These are phyloP conservation scores for Gasterosteus aculeatus DNA, from an alignment of 2,113 vertebrate species.

Conservation along the genomic window DNA sequence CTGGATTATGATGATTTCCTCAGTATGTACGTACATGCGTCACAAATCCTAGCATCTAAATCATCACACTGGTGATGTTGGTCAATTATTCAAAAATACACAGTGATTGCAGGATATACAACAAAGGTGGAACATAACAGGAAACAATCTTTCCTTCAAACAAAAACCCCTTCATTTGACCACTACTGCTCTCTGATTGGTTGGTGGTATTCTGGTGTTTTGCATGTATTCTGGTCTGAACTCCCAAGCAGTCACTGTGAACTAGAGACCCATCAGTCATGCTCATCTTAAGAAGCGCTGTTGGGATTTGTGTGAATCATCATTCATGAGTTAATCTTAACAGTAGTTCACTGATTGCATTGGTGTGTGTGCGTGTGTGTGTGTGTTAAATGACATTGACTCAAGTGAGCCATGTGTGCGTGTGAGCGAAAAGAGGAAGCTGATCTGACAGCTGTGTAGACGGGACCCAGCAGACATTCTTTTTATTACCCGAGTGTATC, in stretches of 20 bases:
- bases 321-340: too few species aligned
- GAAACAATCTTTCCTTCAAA: not conserved
- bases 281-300: not conserved
- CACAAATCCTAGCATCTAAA: not conserved
- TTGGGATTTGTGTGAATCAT: conserved; percentile 11
- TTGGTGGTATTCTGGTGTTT: not conserved
- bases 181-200: not conserved
- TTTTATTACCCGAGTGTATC: conserved; percentile 22
- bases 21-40: too few species aligned
- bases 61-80: not conserved
- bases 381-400: not conserved
- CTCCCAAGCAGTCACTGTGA: not conserved
- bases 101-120: not conserved
- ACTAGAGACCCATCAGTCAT: not conserved
- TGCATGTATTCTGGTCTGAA: conserved; percentile 12
- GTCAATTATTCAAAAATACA: not conserved
- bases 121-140: not conserved
- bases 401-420: conserved; percentile 14
- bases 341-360: conserved; percentile 24
- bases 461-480: not conserved
- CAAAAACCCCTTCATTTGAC: not conserved
- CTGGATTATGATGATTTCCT: not conserved
- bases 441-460: conserved; percentile 11
- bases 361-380: not conserved
- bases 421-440: not conserved